Percentiles rank a stretch among this genome's conserved stretches.
Conservation (phyloP, 2,797 vertebrate genomes). For the Saxicola maurus region DNA sequence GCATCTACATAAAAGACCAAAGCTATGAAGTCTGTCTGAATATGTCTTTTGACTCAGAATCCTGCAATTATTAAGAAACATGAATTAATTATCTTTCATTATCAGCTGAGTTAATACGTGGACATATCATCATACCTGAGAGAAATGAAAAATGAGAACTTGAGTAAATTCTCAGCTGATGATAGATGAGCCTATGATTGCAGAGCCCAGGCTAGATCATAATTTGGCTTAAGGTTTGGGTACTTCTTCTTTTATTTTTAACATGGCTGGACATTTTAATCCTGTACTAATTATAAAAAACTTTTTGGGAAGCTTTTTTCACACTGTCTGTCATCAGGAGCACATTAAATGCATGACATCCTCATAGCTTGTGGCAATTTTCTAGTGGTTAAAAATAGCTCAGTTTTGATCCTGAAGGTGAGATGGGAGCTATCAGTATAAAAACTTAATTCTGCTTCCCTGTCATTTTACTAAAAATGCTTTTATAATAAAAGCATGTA, state of each 20-base stretch:
- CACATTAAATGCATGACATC: background rate
- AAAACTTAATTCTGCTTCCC: background rate
- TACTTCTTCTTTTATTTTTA: background rate
- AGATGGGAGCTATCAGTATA: background rate
- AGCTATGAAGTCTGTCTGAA: background rate
- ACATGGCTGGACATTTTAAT: background rate
- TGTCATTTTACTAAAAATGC: background rate
- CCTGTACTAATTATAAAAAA: background rate
- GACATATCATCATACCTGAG: background rate
- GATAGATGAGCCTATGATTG: background rate
- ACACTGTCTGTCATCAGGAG: background rate
- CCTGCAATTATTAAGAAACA: background rate
- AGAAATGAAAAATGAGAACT: background rate
- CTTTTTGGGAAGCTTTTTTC: background rate
- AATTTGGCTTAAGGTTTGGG: background rate
- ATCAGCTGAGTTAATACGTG: background rate
- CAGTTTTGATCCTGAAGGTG: background rate
- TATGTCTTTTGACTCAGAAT: background rate
- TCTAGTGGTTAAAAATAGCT: background rate
- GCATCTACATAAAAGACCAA: background rate
- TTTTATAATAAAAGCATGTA: background rate
- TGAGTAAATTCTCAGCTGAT: background rate
- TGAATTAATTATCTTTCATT: background rate
- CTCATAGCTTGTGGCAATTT: background rate
- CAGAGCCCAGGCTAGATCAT: background rate